Base-by-base conservation (phyloP, 2,888 invertebrate genomes). In the Spicauda simplicius region DNA sequence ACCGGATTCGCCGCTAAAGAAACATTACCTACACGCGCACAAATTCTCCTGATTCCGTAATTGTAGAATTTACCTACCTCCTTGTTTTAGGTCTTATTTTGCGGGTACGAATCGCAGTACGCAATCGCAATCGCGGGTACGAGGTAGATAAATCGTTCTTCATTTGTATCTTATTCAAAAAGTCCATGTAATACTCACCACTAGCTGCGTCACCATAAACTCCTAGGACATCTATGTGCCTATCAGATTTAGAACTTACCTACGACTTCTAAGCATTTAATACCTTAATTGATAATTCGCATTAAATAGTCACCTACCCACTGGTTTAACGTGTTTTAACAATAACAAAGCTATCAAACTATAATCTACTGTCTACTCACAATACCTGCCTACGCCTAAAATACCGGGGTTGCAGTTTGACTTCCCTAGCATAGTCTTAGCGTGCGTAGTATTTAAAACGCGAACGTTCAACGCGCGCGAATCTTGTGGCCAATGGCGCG, bases 401-500 rank as follows among this genome's bases (percentile, higher is more conserved):
- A 3, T 41, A 14, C 41, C 41, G 41, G 12, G 41, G 4, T 10
- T 41, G 41, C 41, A 41, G 41, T 41, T 41, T 41, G 12, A 48
- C 48, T 48, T 48, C 56, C 60, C 57, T 53, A 30, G 48, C 61
- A 55, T 6, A 41, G 37, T 25, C 18, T 59, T 60, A 45, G 45
- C 58, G 45, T 45, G 41, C 18, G 59, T 45, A 61, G 56, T 57
- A 71, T 71, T 70, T 63, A 71, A 72, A 81, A 77, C 77, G 78
- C 70, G 70, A 74, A 75, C 76, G 80, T 80, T 81, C 80, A 79
- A 80, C 80, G 78, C 82, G 85, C 83, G 86, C 86, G 71, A 85
- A 85, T 85, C 79, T 79, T 71, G 75, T 78, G 80, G 80, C 92
- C 92, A 92, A 93, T 93, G 80, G 83, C 85, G 83, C 83, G 84